Conservation (phyloP, 2,113 vertebrate genomes). For the Noturus placidus region DNA sequence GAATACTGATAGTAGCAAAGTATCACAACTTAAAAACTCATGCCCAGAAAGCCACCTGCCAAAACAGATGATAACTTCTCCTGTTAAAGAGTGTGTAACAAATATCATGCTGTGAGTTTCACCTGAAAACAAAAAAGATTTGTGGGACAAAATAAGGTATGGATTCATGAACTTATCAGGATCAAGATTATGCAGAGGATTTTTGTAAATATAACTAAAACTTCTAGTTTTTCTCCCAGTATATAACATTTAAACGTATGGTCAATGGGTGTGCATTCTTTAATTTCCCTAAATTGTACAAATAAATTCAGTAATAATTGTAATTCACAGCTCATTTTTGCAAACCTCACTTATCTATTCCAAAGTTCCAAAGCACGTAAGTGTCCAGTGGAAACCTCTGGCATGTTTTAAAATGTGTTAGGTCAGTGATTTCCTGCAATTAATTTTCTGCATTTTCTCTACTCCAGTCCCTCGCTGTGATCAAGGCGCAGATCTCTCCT, state of each 20-base stretch:
- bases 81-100: slow-evolving; percentile 17
- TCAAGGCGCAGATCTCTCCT: slow-evolving; percentile 86
- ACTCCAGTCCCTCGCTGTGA: slow-evolving; percentile 92
- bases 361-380: slow-evolving; percentile 33
- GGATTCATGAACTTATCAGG: slow-evolving; percentile 29
- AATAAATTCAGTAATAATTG: slow-evolving; percentile 22
- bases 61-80: slow-evolving; percentile 21
- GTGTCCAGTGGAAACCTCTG: slow-evolving; percentile 40
- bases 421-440: slow-evolving; percentile 25
- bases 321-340: slow-evolving; percentile 28
- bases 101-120: slow-evolving; percentile 56
- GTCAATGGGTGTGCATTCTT: slow-evolving; percentile 29
- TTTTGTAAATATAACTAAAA: slow-evolving; percentile 30
- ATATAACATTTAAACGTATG: slow-evolving; percentile 19
- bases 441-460: slow-evolving; percentile 6
- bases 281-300: slow-evolving; percentile 21
- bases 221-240: slow-evolving; percentile 23
- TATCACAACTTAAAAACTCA: slow-evolving; percentile 55
- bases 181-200: background rate
- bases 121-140: slow-evolving; percentile 70
- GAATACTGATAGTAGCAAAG: slow-evolving; percentile 51
- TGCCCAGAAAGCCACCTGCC: slow-evolving; percentile 57
- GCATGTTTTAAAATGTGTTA: slow-evolving; percentile 30
- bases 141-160: slow-evolving; percentile 49
- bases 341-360: slow-evolving; percentile 16